These are phyloP conservation scores for Eciton burchellii DNA, from an alignment of 1,140 invertebrate species.

Conservation along the genomic window DNA sequence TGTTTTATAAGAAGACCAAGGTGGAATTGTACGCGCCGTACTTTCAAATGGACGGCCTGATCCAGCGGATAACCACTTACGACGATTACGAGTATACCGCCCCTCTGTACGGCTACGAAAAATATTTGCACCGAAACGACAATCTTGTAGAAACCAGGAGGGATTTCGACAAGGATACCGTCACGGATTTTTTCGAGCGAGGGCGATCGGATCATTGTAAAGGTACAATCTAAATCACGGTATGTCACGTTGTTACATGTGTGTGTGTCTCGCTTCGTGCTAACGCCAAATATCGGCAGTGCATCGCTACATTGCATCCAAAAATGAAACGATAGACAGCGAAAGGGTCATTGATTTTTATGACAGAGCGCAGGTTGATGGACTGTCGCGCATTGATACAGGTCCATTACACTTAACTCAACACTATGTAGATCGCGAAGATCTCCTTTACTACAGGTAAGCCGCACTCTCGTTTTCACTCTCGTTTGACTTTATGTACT, in stretches of 20 bases:
- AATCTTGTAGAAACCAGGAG: conserved; percentile 87
- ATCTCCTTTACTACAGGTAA: conserved; percentile 87
- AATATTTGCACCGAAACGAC: conserved; percentile 90
- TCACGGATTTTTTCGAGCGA: conserved; percentile 89
- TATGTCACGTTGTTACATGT: background rate
- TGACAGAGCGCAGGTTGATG: conserved; percentile 88
- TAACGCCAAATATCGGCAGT: conserved; percentile 82
- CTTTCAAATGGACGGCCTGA: conserved; percentile 89
- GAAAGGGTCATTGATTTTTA: conserved; percentile 90
- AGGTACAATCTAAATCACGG: conserved; percentile 81
- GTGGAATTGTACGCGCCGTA: conserved; percentile 93
- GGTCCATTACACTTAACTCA: conserved; percentile 87
- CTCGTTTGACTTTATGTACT: background rate
- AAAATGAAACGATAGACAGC: conserved; percentile 85
- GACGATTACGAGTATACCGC: conserved; percentile 89
- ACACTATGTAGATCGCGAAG: conserved; percentile 88
- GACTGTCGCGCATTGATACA: conserved; percentile 88
- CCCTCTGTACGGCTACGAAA: conserved; percentile 88
- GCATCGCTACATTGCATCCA: conserved; percentile 87
- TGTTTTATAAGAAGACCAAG: conserved; percentile 91
- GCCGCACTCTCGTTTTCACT: background rate
- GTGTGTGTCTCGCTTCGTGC: background rate
- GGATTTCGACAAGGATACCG: conserved; percentile 86
- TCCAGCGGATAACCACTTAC: conserved; percentile 89
- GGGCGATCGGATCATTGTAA: conserved; percentile 90